Base-by-base conservation (phyloP, 2,797 vertebrate genomes). In the Clarias fuscus region DNA sequence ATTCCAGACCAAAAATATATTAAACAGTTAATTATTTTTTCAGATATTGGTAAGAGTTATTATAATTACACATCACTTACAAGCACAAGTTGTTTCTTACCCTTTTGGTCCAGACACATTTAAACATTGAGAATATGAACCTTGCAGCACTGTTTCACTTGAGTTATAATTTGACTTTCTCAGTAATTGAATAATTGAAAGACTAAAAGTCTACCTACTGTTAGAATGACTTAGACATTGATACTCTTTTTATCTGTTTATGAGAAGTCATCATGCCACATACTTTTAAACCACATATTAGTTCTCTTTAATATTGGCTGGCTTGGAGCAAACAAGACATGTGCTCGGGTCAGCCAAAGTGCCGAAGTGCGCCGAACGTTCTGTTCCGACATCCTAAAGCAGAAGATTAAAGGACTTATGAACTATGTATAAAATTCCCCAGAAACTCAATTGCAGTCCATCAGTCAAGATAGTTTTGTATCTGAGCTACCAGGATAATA, bases 271-370 rank as follows among this genome's bases (percentile, higher is more conserved):
- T 72, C 70, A 22, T 40, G 37, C 22, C 22, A 33, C 40, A 24
- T 73, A 53, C 11, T 48, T 73, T 48, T 53, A 75, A 75, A 76
- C 7, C 73, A 43, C 33, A 53, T 24, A 53, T 75, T 27, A 53
- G 72, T 53, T n/a, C 22, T n/a, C 14, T 72, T 72, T 72, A 72
- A 43, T 24, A 20, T 43, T 43, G 20, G 37, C 70, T 72, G 24
- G 24, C n/a, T 73, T 73, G 64, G 82, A 82, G 67, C 72, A 78
- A 84, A 84, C 68, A 15, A 87, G 84, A 82, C 59, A 27, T 77
- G 84, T 83, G 81, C 84, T 43, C 65, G 53, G 85, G 85, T 88
- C 87, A 84, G 84, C 84, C 75, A 56, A 87, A 86, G 13, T 59
- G 53, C 77, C 15, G 43, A 48, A 43, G 40, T 43, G 40, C 40